Evolutionary conservation across 2,888 invertebrate genomes (phyloP).

Genomic region (Hedya salicella): DNA sequence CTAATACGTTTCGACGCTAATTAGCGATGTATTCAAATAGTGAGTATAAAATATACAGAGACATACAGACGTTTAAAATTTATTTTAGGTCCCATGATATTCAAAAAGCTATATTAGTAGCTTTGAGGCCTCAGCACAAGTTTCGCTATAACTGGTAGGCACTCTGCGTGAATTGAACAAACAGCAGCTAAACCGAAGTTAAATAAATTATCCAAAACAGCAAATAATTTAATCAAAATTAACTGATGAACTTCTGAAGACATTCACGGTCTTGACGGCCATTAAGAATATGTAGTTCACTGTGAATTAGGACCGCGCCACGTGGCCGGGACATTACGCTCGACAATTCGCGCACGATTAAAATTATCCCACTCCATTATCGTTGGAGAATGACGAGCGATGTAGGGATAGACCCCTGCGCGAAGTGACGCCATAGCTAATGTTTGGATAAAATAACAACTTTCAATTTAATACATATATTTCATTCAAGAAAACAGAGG

Average conservation of each 20-base stretch:
- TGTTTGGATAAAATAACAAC: too few relatives aligned
- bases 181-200: constrained; percentile 2
- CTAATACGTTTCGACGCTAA: too few relatives aligned
- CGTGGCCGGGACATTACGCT: constrained; percentile 75
- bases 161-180: constrained; percentile 1
- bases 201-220: constrained; percentile 21
- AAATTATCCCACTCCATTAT: constrained; percentile 82
- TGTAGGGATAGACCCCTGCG: constrained; percentile 50
- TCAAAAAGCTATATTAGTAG: too few relatives aligned
- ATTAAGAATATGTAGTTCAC: constrained; percentile 64
- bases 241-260: constrained; percentile 66
- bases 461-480: too few relatives aligned
- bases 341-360: constrained; percentile 81
- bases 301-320: constrained; percentile 69
- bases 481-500: too few relatives aligned
- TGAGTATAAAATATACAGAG: too few relatives aligned
- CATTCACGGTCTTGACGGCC: constrained; percentile 53
- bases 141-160: too few relatives aligned
- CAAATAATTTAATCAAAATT: constrained; percentile 47
- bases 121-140: too few relatives aligned
- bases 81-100: too few relatives aligned
- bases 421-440: constrained; percentile 49
- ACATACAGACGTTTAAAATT: too few relatives aligned
- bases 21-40: too few relatives aligned
- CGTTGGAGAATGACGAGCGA: constrained; percentile 71